Percentiles rank a stretch among this genome's conserved stretches.
These are phyloP conservation scores for Chymomyza procnemis DNA, from an alignment of 2,888 invertebrate genomes.

Conservation along the genomic window DNA sequence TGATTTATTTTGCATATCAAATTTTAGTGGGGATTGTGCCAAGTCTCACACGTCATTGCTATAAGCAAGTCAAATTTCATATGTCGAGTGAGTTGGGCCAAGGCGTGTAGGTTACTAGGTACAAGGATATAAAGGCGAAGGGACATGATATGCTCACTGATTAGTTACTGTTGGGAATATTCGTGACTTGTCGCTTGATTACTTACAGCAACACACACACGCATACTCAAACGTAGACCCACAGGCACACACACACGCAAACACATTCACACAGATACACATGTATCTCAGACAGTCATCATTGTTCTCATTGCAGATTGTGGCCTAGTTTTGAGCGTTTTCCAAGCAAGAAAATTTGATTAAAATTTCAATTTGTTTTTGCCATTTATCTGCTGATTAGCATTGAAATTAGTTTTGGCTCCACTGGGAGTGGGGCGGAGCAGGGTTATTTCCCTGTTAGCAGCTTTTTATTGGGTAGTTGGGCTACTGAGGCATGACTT, in stretches of 20 bases:
- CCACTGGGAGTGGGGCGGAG: slow-evolving; percentile 2
- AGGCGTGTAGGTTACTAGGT: not conserved
- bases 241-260: not conserved
- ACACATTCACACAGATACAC: not conserved
- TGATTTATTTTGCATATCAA: slow-evolving; percentile 61
- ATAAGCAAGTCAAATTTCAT: slow-evolving; percentile 38
- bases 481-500: slow-evolving; percentile 43
- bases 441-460: not conserved
- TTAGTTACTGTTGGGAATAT: slow-evolving; percentile 63
- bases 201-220: slow-evolving; percentile 28
- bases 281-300: slow-evolving; percentile 6
- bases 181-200: slow-evolving; percentile 63
- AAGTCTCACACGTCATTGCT: not conserved
- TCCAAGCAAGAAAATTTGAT: slow-evolving; percentile 47
- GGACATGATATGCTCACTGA: slow-evolving; percentile 54
- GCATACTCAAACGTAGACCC: no score
- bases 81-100: slow-evolving; percentile 21
- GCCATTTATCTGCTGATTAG: slow-evolving; percentile 34
- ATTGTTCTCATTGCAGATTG: slow-evolving; percentile 20
- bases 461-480: not conserved
- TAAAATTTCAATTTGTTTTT: slow-evolving; percentile 61
- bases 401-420: slow-evolving; percentile 50
- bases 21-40: slow-evolving; percentile 19
- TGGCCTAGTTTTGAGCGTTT: not conserved
- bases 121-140: not conserved